Base-by-base conservation (phyloP, 2,888 invertebrate genomes). In the Dioctria linearis region DNA sequence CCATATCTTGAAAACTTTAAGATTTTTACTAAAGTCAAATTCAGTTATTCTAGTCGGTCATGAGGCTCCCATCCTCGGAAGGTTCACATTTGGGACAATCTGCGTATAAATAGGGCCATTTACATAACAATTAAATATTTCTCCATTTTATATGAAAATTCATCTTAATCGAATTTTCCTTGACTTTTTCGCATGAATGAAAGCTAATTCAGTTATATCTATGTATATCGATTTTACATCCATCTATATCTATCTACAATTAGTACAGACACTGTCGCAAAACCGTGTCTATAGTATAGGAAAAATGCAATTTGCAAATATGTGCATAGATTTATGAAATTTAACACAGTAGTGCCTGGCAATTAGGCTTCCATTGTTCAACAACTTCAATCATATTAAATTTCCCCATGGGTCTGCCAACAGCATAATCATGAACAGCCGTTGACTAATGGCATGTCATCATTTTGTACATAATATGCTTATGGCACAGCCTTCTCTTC, bases 391-490 rank as follows among this genome's bases (percentile, higher is more conserved):
- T 75, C 75, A 40, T 75, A 75, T 75, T 75, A 75, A 75, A 59
- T 75, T 75, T 75, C 59, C 75, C 13, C 59, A 75, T 59, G 39
- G 75, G 42, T 59, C 42, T 59, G 61, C 54, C 54, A 11, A 37
- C 5, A 75, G 43, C 59, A 59, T 75, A 75, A 75, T 75, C 13
- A 59, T 59, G 75, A 57, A 75, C 75, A 75, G 42, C 75, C 75
- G 75, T 75, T 75, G 59, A 75, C 59, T 75, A 75, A 75, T 75
- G 75, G 59, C 75, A 75, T 75, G 59, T 75, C 75, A 75, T 75
- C 75, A 75, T 75, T n/a, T 75, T 75, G 57, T 54, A 59, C 42
- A 75, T 75, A 75, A 75, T 59, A 75, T 75, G 75, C 59, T 59
- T 59, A 75, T 75, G 75, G 42, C 57, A 43, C 59, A 75, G 9